Base-by-base conservation (phyloP, 2,888 invertebrate genomes). In the Nomada ferruginata region DNA sequence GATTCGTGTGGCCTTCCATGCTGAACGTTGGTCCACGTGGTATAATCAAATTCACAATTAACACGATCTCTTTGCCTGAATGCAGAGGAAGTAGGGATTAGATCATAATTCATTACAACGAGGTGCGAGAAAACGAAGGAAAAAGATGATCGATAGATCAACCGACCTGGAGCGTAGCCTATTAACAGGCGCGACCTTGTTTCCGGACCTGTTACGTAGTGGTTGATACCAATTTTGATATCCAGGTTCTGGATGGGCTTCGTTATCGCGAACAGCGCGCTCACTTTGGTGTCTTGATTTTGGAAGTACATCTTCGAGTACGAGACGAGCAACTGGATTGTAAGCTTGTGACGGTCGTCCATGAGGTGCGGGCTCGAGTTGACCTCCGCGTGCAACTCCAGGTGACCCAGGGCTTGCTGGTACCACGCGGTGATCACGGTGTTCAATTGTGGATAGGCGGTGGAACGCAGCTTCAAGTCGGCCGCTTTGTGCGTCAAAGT, bases 361-460 rank as follows among this genome's bases (percentile, higher is more conserved):
- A 92, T 91, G 26, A 95, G 93, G 61, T 96, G 95, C 0, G 96
- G 95, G 4, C 96, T 96, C 15, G 96, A 95, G 82, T 96, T 96
- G 57, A 97, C 95, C 85, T 96, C 96, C 59, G 96, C 94, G n/a
- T 95, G 95, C 26, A 96, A 94, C 90, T 97, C 97, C 0, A 96
- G 93, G 87, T 97, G 97, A 20, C 95, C 96, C 88, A 96, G 95
- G 1, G 96, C 95, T 93, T 95, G 96, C 94, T 97, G 94, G 61
- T 94, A 94, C 86, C 92, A 91, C 1, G 92, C 89, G n/a, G 83
- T 87, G 61, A 93, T 86, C 3, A 91, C 88, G 0, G 91, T 90
- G 74, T 94, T 93, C 5, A 94, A 95, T 55, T 95, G 95, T 0
- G 97, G 96, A 94, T 97, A 97, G 0, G 97, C 97, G 0, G 97